Evolutionary conservation across 2,113 vertebrate genomes (phyloP), one percentile per base, ranked within the genome.

Genomic region (Lamprotornis superbus): DNA sequence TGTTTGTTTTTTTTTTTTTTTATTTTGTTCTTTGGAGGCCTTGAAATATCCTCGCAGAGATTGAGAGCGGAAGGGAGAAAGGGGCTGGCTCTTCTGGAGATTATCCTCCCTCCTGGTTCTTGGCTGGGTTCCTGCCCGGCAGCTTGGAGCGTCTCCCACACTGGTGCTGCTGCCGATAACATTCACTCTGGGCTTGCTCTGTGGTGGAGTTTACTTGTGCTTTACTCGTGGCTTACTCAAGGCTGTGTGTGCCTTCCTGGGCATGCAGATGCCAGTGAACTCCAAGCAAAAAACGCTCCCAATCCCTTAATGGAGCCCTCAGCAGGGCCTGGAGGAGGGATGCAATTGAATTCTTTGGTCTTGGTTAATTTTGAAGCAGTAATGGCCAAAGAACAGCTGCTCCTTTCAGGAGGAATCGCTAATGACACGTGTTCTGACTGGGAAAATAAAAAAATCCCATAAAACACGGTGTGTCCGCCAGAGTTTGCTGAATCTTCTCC

Each of bases 321-420:
- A 90, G 87, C 83, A 61, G 53, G 65, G 73, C 63, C 3, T 17
- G 87, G 87, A 63, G 87, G 59, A 67, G 73, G 82, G 87, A 46
- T 74, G 59, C 47, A 3, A 35, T 80, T 89, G 59, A 94, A 71
- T 95, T 89, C 80, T 85, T 87, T 75, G 9, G 2, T 78, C 94
- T 94, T 39, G 59, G 90, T 86, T 95, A 55, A 79, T 92, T 85
- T 59, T 69, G 83, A 80, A 94, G 83, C 87, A 5, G 86, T 83
- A 85, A 89, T 71, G 78, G 93, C 87, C 84, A 57, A 47, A 83
- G 94, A 95, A 86, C 96, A 96, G 86, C 82, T 95, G 86, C 84
- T 86, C 20, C 4, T 65, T 80, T 85, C 94, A 42, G 87, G 93
- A 91, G 81, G 70, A 68, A 78, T 39, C 8, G 75, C 78, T 95